Evolutionary conservation across 2,888 invertebrate genomes (phyloP).

Genomic region (Acrobasis consociella): DNA sequence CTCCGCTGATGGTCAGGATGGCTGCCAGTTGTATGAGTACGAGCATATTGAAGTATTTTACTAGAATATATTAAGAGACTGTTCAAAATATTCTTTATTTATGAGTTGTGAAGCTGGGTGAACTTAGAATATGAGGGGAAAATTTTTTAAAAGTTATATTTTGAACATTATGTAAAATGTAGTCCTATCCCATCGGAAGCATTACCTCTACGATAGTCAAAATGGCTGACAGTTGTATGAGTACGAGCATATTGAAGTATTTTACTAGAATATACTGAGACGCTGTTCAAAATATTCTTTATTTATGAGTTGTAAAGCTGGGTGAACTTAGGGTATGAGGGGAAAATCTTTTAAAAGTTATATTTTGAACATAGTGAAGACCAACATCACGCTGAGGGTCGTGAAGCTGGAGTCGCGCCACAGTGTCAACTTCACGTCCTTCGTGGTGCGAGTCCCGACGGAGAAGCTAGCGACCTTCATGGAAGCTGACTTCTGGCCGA

Average conservation of each 20-base stretch:
- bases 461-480: too few relatives aligned
- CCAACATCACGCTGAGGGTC: too few relatives aligned
- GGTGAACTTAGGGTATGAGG: not conserved
- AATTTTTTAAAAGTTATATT: not conserved
- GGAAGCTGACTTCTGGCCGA: too few relatives aligned
- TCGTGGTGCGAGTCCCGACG: too few relatives aligned
- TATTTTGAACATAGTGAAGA: too few relatives aligned
- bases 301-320: not conserved
- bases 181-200: conserved; percentile 4
- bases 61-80: not conserved
- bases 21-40: not conserved
- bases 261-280: not conserved
- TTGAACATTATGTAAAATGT: not conserved
- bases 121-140: not conserved
- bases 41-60: conserved; percentile 1
- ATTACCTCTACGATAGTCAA: not conserved
- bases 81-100: too few relatives aligned
- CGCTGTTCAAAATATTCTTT: too few relatives aligned
- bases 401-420: too few relatives aligned
- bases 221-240: not conserved
- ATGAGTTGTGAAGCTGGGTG: not conserved
- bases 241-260: not conserved
- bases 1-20: not conserved
- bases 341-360: not conserved
- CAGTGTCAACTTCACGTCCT: too few relatives aligned